phyloP scores from a whole-genome alignment of 2,113 vertebrate genomes.

The Phyllopteryx taeniolatus region DNA sequence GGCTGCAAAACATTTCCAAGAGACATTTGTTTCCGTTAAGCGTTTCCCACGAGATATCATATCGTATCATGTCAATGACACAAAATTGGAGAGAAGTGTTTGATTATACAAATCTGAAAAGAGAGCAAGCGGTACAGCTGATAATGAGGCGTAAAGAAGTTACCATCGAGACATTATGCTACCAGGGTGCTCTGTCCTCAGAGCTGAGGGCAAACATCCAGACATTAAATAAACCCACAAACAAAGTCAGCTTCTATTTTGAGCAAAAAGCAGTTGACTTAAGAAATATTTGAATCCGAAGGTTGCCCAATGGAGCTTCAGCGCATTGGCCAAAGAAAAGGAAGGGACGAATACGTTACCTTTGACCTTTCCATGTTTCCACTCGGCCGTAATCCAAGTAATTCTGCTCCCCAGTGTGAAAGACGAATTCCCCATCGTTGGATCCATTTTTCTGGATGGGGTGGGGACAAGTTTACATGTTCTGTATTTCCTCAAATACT shows the following conservation, averaged over 20 bases:
- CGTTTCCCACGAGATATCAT: background rate
- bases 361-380: conserved; percentile 85
- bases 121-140: background rate
- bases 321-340: conserved; percentile 10
- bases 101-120: conserved; percentile 38
- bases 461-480: background rate
- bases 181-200: conserved; percentile 20
- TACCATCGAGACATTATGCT: background rate
- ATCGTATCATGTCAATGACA: conserved; percentile 15
- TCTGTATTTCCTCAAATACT: background rate
- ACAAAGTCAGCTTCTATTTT: background rate
- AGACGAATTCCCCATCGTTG: conserved; percentile 84
- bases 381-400: conserved; percentile 89
- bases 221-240: background rate
- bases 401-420: conserved; percentile 80
- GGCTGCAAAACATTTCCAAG: conserved; percentile 43
- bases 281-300: background rate
- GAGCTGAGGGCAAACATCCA: background rate
- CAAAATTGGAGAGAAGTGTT: conserved; percentile 14
- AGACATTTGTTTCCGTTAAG: background rate
- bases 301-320: conserved; percentile 2
- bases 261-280: conserved; percentile 14
- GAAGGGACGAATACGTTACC: conserved; percentile 64
- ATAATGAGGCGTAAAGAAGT: conserved; percentile 15
- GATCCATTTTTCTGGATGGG: conserved; percentile 86